A percentile compares a stretch with the other conserved stretches of the same genome.
phyloP scores from a whole-genome alignment of 2,888 invertebrate species.

The Autographa pulchrina region DNA sequence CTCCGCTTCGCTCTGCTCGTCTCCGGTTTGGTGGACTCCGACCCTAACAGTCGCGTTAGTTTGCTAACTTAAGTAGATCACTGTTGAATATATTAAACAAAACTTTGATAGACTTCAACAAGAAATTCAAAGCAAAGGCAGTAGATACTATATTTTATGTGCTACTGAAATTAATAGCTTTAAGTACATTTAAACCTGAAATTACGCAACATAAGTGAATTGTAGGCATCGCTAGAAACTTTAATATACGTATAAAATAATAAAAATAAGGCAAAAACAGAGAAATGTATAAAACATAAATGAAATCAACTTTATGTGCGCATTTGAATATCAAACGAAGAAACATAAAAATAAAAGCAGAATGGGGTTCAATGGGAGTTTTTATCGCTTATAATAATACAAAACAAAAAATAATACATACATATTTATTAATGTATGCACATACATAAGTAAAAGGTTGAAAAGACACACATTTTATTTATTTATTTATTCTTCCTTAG shows the following conservation, averaged over 20 bases:
- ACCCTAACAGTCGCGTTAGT: not conserved
- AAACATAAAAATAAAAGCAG: not conserved
- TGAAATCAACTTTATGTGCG: conserved; percentile 1
- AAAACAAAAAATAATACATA: conserved; percentile 2
- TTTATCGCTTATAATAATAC: conserved; percentile 2
- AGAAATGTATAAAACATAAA: not conserved
- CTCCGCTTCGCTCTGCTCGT: too few relatives aligned
- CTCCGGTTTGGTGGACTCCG: too few relatives aligned
- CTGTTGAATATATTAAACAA: too few relatives aligned
- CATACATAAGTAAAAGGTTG: not conserved
- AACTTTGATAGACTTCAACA: too few relatives aligned
- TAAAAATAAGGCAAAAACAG: not conserved
- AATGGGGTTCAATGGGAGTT: not conserved
- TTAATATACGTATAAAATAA: not conserved
- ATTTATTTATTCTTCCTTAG: not conserved
- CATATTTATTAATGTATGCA: not conserved
- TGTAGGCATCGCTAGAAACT: not conserved
- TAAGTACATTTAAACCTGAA: too few relatives aligned
- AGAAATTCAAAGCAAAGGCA: too few relatives aligned
- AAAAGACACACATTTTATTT: not conserved
- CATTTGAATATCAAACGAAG: conserved; percentile 8
- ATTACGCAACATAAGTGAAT: not conserved
- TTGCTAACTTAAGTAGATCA: not conserved
- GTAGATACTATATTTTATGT: too few relatives aligned
- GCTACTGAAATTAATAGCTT: too few relatives aligned